Evolutionary conservation across 2,113 vertebrate genomes (phyloP).

Genomic region (Martes martes): DNA sequence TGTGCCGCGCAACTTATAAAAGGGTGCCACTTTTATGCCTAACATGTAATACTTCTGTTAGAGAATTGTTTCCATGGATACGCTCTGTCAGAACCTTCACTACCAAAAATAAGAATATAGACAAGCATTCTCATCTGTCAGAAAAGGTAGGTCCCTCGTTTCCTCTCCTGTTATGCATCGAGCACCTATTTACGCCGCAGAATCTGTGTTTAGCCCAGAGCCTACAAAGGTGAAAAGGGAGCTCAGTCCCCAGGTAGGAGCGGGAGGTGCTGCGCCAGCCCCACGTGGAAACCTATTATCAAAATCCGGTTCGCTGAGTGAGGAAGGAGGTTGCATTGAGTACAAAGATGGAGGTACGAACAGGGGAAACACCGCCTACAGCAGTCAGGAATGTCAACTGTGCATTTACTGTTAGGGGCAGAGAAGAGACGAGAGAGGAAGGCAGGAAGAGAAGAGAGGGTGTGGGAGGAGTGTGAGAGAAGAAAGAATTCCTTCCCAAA

Average conservation of each 20-base stretch:
- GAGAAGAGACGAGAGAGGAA: not conserved
- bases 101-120: conserved; percentile 6
- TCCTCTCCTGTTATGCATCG: not conserved
- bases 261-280: fast-evolving
- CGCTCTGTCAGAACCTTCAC: conserved; percentile 16
- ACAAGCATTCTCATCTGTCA: not conserved
- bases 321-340: not conserved
- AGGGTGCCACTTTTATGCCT: not conserved
- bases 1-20: not conserved
- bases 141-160: not conserved
- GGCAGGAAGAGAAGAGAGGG: not conserved
- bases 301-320: not conserved
- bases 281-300: fast-evolving
- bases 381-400: not conserved
- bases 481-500: not conserved
- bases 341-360: not conserved
- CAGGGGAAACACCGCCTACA: not conserved
- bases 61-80: conserved; percentile 62
- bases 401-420: fast-evolving
- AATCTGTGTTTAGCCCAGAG: not conserved
- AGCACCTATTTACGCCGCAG: not conserved
- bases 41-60: not conserved
- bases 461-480: no score
- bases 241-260: fast-evolving
- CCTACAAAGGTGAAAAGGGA: not conserved